phyloP scores from a whole-genome alignment of 1,140 invertebrate genomes.

The Atta cephalotes region DNA sequence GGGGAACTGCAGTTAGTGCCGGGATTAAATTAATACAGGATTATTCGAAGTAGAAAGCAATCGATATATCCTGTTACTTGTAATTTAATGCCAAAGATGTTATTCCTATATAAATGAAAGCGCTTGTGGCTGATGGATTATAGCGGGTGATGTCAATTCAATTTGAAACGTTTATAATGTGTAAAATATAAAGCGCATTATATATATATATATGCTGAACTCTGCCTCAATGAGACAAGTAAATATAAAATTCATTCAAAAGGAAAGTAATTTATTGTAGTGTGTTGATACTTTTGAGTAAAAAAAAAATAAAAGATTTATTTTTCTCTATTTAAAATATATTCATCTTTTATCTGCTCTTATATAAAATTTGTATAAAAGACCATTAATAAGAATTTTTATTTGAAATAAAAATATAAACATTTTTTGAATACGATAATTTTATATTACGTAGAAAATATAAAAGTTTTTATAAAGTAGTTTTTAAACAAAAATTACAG shows the following conservation, averaged over 20 bases:
- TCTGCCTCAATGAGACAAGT: conserved; percentile 50
- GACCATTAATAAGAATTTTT: not conserved
- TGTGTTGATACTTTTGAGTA: conserved; percentile 19
- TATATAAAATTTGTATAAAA: not conserved
- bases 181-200: conserved; percentile 45
- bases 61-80: conserved; percentile 47
- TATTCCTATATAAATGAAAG: conserved; percentile 23
- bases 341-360: not conserved
- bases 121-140: conserved; percentile 40
- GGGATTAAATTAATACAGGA: conserved; percentile 44
- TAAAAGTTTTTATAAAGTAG: conserved; percentile 16
- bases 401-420: conserved; percentile 1
- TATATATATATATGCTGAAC: conserved; percentile 19
- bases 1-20: conserved; percentile 40
- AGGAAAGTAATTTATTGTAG: conserved; percentile 1
- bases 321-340: conserved; percentile 1
- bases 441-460: conserved; percentile 15
- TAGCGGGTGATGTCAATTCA: conserved; percentile 23
- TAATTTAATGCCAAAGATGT: conserved; percentile 49
- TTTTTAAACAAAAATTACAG: not conserved
- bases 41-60: conserved; percentile 51
- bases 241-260: conserved; percentile 20
- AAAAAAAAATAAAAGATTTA: conserved; percentile 1
- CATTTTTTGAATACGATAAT: not conserved
- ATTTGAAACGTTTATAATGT: conserved; percentile 33